Evolutionary conservation across 2,888 invertebrate species (phyloP), one percentile per base, ranked within the genome.

Genomic region (Polietes domitor): DNA sequence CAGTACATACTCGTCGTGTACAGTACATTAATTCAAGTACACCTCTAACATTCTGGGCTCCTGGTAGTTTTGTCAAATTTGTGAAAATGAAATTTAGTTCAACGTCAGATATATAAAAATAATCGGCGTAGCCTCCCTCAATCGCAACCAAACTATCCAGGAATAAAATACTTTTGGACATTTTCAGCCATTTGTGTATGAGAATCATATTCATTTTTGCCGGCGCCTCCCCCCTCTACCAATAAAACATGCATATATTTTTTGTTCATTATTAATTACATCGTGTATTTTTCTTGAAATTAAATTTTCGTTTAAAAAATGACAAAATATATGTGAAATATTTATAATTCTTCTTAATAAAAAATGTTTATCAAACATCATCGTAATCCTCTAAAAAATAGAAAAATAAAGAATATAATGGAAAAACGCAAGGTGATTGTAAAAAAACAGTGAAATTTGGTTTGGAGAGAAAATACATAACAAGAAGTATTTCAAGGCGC

Each of bases 211-310:
- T 65, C 71, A 55, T 19, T 61, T 41, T 26, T 41, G n/a, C n/a
- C n/a, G n/a, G n/a, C n/a, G n/a, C n/a, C 43, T 15, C 17, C n/a
- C 43, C 15, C 21, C 26, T 24, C 9, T 24, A 17, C 21, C 26
- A 68, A 61, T 63, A 71, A 77, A 77, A 19, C 32, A 63, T n/a
- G 9, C 21, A 26, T 43, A 37, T 5, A n/a, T 73, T 10, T 77
- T 77, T 78, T 78, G 77, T 84, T 84, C 78, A 84, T 75, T 81
- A 84, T 81, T 84, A 84, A 84, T 84, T 84, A 84, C 81, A 84
- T 84, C 84, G 81, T 84, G 81, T 84, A 81, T 84, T 84, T 83
- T 80, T 74, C 71, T 80, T 81, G 78, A 76, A 84, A 73, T 81
- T 76, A 78, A 77, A 58, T 72, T 77, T 41, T 68, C 43, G 10